Evolutionary conservation across 2,888 invertebrate species (phyloP), one percentile per base, ranked within the genome.

Genomic region (Drosophila multiciliata): DNA sequence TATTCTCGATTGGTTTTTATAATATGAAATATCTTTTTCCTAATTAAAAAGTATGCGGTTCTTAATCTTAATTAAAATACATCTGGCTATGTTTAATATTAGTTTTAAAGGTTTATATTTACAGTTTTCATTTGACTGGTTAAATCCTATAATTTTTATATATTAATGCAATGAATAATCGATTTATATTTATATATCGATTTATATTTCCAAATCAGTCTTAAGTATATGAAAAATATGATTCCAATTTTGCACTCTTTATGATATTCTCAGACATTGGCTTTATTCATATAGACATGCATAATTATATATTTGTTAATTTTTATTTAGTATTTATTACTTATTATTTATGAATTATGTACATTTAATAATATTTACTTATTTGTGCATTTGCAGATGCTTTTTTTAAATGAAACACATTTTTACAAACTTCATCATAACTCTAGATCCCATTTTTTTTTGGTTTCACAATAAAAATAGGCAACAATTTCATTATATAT

Each of bases 121-220:
- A 29, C 29, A 29, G 4, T 29, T 5, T 29, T 29, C 29, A 29
- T 5, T 29, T 5, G 29, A 29, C 29, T 29, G 1, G 29, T 6
- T 6, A 1, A 29, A 29, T 29, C 0, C 29, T 6, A 29, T 6
- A 5, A 29, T 12, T 33, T 33, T 2, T 33, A 33, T 0, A 60
- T 70, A 36, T 52, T 74, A 72, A 72, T 35, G 35, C 11, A 11
- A 35, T 12, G 5, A 35, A 57, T 70, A 87, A 83, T 75, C 50
- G 61, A 74, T 35, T 35, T 35, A 35, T n/a, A n/a, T n/a, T n/a
- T n/a, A n/a, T n/a, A n/a, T 35, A 4, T 35, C 35, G 35, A 12
- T 12, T 11, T n/a, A n/a, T n/a, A n/a, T n/a, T n/a, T 35, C 4
- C 35, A 35, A 35, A 35, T 12, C 12, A 35, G 35, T 12, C 35